Percentiles rank a stretch among this genome's conserved stretches.
Evolutionary conservation across 2,113 vertebrate species (phyloP).

Genomic region (Otis tarda): DNA sequence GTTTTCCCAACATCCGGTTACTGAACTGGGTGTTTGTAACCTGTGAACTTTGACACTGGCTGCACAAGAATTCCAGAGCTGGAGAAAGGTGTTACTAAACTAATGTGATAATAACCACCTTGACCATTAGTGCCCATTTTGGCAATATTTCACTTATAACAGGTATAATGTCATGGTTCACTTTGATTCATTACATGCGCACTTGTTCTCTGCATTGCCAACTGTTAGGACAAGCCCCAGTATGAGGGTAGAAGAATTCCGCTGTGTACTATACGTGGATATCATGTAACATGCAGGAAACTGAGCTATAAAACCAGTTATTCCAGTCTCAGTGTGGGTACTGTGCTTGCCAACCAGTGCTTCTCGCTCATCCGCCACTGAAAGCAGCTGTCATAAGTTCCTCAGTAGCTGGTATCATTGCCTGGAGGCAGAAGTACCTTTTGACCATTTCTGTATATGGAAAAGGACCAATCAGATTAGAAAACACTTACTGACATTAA

Average conservation of each 20-base stretch:
- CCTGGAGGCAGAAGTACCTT: constrained; percentile 17
- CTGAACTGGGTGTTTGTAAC: background rate
- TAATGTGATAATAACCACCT: background rate
- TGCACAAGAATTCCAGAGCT: background rate
- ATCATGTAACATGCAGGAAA: background rate
- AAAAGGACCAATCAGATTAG: constrained; percentile 22
- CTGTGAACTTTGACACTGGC: background rate
- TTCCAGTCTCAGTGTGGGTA: background rate
- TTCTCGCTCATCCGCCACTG: background rate
- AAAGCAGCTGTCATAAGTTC: background rate
- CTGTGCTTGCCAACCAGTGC: background rate
- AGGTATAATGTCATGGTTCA: background rate
- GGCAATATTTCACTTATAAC: background rate
- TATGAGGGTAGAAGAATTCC: background rate
- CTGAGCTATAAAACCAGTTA: background rate
- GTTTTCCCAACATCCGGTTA: background rate
- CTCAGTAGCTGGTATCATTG: background rate
- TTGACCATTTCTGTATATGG: background rate
- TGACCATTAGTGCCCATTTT: background rate
- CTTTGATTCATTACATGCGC: background rate
- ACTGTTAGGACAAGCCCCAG: background rate
- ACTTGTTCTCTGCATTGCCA: background rate
- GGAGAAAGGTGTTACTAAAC: background rate
- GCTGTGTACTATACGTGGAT: fast-evolving
- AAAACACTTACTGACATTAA: constrained; percentile 41